Percentiles rank a stretch among this genome's conserved stretches.
phyloP scores from a whole-genome alignment of 2,888 invertebrate genomes.

The Caenorhabditis sp. region DNA sequence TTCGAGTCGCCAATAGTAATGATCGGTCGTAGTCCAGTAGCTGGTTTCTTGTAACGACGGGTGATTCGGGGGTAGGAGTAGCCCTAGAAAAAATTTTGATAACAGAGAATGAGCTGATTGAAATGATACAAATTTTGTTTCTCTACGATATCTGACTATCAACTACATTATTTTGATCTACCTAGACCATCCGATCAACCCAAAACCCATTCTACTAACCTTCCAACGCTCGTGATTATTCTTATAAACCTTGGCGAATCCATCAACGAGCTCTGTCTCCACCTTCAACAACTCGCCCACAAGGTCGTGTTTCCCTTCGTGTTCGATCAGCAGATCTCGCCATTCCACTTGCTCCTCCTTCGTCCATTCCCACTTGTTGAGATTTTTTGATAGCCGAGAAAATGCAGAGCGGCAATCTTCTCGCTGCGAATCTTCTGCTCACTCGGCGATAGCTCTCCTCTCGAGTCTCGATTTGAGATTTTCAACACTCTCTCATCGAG shows the following conservation, averaged over 20 bases:
- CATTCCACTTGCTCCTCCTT: not conserved
- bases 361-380: not conserved
- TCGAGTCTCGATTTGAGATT: not conserved
- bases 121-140: too few species aligned
- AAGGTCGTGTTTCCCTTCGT: too few species aligned
- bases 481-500: not conserved
- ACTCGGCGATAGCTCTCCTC: not conserved
- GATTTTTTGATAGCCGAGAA: not conserved
- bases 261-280: too few species aligned
- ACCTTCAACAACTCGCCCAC: too few species aligned
- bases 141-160: too few species aligned
- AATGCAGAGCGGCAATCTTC: not conserved
- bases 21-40: not conserved
- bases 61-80: not conserved
- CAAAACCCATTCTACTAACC: too few species aligned
- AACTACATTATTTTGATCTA: too few species aligned
- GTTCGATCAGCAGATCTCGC: not conserved
- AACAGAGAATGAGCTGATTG: too few species aligned
- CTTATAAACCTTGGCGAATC: too few species aligned
- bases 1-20: not conserved
- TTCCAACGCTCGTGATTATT: too few species aligned
- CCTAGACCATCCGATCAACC: too few species aligned
- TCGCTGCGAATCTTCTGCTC: not conserved
- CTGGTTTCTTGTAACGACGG: too few species aligned
- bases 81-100: not conserved